phyloP scores from a whole-genome alignment of 1,140 invertebrate genomes.

The Drosophila sulfurigaster region DNA sequence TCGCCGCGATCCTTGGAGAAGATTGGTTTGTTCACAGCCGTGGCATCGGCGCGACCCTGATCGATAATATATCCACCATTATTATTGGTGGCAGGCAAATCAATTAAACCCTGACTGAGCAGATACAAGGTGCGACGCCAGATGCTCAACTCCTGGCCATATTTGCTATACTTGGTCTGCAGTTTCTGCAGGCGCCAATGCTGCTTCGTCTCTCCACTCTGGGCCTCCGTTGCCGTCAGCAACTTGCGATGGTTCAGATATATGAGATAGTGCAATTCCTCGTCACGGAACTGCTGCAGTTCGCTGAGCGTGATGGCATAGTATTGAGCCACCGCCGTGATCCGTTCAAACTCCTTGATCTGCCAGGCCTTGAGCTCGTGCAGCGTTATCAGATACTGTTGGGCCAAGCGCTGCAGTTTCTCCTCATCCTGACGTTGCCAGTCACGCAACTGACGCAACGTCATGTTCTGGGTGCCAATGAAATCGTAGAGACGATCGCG shows the following conservation, averaged over 20 bases:
- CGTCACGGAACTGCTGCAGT: slow-evolving; percentile 76
- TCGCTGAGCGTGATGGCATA: slow-evolving; percentile 69
- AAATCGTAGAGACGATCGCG: slow-evolving; percentile 80
- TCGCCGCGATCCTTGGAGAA: slow-evolving; percentile 81
- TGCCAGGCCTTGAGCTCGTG: slow-evolving; percentile 77
- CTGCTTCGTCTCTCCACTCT: slow-evolving; percentile 59
- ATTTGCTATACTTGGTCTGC: slow-evolving; percentile 55
- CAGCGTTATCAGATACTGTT: slow-evolving; percentile 58
- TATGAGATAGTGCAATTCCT: slow-evolving; percentile 62
- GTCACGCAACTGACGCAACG: slow-evolving; percentile 55
- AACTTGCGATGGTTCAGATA: slow-evolving; percentile 69
- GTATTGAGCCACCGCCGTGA: slow-evolving; percentile 63
- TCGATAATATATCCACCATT: slow-evolving; percentile 59
- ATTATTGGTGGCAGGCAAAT: slow-evolving; percentile 43
- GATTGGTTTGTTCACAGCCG: slow-evolving; percentile 50
- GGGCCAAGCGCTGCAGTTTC: slow-evolving; percentile 54
- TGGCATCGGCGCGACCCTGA: slow-evolving; percentile 65
- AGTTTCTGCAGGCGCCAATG: slow-evolving; percentile 52
- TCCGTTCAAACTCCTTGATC: slow-evolving; percentile 66
- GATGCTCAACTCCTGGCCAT: slow-evolving; percentile 53
- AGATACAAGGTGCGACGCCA: slow-evolving; percentile 76
- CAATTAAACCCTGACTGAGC: slow-evolving; percentile 69
- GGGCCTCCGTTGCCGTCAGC: slow-evolving; percentile 37
- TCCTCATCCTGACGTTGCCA: slow-evolving; percentile 75
- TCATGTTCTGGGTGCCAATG: slow-evolving; percentile 76